Percentiles rank a stretch among this genome's conserved stretches.
These are phyloP conservation scores for Aphis craccivora DNA, from an alignment of 1,140 invertebrate genomes.

Conservation along the genomic window DNA sequence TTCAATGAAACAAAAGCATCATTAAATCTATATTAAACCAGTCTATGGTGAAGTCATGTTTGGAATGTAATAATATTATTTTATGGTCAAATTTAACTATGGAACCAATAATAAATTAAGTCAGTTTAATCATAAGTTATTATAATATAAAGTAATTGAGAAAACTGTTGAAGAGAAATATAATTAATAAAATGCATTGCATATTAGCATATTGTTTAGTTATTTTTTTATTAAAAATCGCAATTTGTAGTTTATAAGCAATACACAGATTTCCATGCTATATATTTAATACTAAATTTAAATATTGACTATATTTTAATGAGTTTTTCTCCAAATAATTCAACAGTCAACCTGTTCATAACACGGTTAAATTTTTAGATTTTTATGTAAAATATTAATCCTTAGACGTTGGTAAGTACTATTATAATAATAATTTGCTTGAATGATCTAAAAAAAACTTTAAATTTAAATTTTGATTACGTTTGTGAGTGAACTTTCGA, in stretches of 20 bases:
- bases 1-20: neutral
- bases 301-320: neutral
- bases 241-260: neutral
- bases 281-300: neutral
- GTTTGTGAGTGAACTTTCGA: neutral
- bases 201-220: neutral
- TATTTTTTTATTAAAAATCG: neutral
- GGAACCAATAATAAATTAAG: neutral
- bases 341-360: neutral
- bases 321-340: neutral
- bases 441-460: constrained; percentile 45
- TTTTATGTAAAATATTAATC: neutral
- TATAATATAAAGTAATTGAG: neutral
- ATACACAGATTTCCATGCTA: neutral
- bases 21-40: neutral
- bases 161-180: neutral
- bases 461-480: constrained; percentile 52
- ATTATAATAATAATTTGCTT: constrained; percentile 50
- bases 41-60: neutral
- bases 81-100: neutral
- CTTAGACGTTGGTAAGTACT: neutral
- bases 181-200: neutral
- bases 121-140: neutral
- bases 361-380: neutral
- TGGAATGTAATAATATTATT: neutral